Evolutionary conservation across 1,140 invertebrate genomes (phyloP).

Genomic region (Caerostris extrusa): DNA sequence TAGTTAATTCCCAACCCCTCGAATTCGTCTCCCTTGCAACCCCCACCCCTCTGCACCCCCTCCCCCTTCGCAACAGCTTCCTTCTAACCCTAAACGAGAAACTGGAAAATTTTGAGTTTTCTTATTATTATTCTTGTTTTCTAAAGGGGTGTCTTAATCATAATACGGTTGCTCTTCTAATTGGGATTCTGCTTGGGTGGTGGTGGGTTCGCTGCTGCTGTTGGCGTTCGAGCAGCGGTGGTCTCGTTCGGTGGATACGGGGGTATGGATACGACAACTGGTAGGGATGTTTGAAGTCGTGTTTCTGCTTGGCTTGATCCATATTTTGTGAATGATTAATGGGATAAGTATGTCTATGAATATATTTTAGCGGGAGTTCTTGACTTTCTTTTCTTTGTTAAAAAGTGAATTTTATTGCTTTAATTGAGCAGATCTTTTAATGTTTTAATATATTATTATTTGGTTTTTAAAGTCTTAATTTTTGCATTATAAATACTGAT

Average conservation of each 20-base stretch:
- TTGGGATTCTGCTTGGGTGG: constrained; percentile 10
- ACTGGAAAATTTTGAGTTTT: constrained; percentile 42
- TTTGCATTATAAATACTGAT: no score
- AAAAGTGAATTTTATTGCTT: no score
- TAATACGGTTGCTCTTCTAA: constrained; percentile 54
- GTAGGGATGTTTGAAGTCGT: not conserved
- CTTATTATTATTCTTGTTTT: constrained; percentile 15
- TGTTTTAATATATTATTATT: no score
- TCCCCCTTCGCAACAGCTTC: not conserved
- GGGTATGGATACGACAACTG: constrained; percentile 4
- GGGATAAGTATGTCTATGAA: not conserved
- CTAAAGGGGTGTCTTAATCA: constrained; percentile 47
- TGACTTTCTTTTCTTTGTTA: no score
- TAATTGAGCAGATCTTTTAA: no score
- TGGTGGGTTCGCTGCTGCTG: not conserved
- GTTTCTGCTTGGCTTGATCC: not conserved
- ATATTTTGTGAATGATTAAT: not conserved
- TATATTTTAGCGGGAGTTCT: no score
- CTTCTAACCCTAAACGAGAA: not conserved
- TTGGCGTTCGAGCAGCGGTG: not conserved
- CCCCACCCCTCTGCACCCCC: not conserved
- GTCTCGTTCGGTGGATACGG: not conserved
- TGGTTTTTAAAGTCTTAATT: no score
- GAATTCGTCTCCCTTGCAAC: constrained; percentile 26
- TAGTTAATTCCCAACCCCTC: constrained; percentile 75